Conservation (phyloP, 2,888 invertebrate genomes). For the Lysandra coridon region DNA sequence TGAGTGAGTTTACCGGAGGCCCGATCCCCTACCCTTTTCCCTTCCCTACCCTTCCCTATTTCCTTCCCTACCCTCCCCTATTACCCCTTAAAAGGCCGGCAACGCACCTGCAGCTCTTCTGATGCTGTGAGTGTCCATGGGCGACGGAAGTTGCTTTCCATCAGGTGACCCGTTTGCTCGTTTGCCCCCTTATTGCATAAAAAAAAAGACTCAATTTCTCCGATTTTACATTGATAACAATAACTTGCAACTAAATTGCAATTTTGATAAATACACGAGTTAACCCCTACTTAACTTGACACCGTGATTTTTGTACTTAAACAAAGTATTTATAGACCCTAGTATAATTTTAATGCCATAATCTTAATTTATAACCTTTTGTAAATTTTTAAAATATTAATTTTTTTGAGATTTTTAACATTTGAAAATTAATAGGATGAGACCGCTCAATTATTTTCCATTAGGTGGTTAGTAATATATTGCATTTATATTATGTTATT, state of each 20-base stretch:
- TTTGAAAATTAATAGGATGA: background rate
- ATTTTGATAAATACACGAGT: conserved; percentile 6
- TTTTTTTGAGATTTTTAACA: conserved; percentile 25
- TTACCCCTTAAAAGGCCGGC: too few species aligned
- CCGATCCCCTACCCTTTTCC: too few species aligned
- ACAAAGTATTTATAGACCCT: conserved; percentile 63
- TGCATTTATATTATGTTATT: conserved; percentile 26
- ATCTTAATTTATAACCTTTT: conserved; percentile 69
- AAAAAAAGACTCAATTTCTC: too few species aligned
- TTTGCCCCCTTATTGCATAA: too few species aligned
- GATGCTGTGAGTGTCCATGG: too few species aligned
- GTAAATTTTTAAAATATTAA: conserved; percentile 52
- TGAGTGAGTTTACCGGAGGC: too few species aligned
- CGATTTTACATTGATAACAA: too few species aligned
- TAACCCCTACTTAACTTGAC: conserved; percentile 41
- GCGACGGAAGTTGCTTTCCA: too few species aligned
- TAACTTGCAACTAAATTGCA: background rate
- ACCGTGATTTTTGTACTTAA: conserved; percentile 71
- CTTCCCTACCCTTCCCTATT: too few species aligned
- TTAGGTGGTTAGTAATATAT: conserved; percentile 30
- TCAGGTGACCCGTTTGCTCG: too few species aligned
- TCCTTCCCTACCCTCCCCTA: too few species aligned
- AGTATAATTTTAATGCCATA: conserved; percentile 57
- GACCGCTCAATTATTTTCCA: conserved; percentile 31
- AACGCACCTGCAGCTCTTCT: too few species aligned